Base-by-base conservation (phyloP, 2,888 invertebrate species). In the Linnaemya tessellans region DNA sequence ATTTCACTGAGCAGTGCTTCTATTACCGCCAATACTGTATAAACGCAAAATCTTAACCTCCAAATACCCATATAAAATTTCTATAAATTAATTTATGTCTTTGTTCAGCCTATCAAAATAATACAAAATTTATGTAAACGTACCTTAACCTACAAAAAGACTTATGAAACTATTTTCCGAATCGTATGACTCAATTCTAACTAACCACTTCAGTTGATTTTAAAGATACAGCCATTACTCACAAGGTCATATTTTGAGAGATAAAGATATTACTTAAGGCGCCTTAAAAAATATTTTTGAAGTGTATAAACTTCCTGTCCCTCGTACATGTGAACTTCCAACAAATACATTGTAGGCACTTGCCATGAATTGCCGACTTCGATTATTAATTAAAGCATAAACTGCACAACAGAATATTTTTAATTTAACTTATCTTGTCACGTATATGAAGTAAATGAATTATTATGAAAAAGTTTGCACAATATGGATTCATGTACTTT, bases 311-410 rank as follows among this genome's bases (percentile, higher is more conserved):
- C 7, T 56, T 25, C 25, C 15, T 7, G 30, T 2, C 56, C 56
- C 30, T 56, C 30, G 25, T 25, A 30, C 25, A 13, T 54, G 25
- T 56, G 8, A 41, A 22, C 41, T 11, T 22, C n/a, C 11, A 18
- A 30, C 41, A 46, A 71, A 58, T 58, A 43, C 58, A 43, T 58
- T 20, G 60, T 51, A 74, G 2, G 41, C 51, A 64, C 25, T 64
- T 74, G 38, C 35, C n/a, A 22, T 80, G 80, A 73, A 73, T 67
- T 51, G 80, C 80, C 80, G 80, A 73, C 58, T 41, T 64, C 13
- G 51, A 65, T 65, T 80, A 56, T 71, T 80, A 80, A 71, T 71
- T 64, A 71, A 64, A 56, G 35, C 15, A 65, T 71, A 22, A 54
- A 54, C 22, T 13, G 18, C 8, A 18, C 0, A 46, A 5, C 0